Base-by-base conservation (phyloP, 2,797 vertebrate genomes). In the Pseudochromis fuscus region DNA sequence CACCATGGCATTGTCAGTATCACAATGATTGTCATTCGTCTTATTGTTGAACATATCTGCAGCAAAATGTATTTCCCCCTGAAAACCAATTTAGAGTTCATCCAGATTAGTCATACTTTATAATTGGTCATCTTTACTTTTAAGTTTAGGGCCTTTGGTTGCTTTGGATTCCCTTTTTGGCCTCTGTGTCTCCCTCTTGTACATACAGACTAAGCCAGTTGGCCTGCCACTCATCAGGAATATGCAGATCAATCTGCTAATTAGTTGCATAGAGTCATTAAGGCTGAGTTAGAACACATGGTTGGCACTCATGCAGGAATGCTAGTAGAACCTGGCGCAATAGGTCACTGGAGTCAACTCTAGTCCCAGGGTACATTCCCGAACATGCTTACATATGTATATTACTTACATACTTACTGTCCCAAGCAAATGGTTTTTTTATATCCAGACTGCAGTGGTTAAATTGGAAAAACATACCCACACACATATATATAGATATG, bases 181-280 rank as follows among this genome's bases (percentile, higher is more conserved):
- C 77, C 64, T 60, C 64, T 67, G 42, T 52, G 45, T 77, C 72
- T 86, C 55, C 81, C 83, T 16, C 21, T 31, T 73, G 81, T 70
- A 74, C 75, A 53, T 15, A 60, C 60, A 58, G 30, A 67, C 81
- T 65, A 77, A 79, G 86, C 88, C 88, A 90, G 77, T 85, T 87
- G 85, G 89, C 85, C 72, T 76, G 82, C 81, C 81, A 82, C 78
- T 84, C 82, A 60, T 88, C 82, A 84, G 88, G 70, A 91, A 90
- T 91, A 92, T 91, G 92, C 89, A 90, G 87, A 89, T 92, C 86
- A 87, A 90, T 90, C 86, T 91, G 85, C 79, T 93, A 91, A 92
- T 91, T 91, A 88, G 89, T 88, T 82, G 84, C 81, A 83, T 70
- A 70, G 76, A 92, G 87, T 89, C 86, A 89, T 91, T 90, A 91